Evolutionary conservation across 2,113 vertebrate genomes (phyloP).

Genomic region (Heterocephalus glaber): DNA sequence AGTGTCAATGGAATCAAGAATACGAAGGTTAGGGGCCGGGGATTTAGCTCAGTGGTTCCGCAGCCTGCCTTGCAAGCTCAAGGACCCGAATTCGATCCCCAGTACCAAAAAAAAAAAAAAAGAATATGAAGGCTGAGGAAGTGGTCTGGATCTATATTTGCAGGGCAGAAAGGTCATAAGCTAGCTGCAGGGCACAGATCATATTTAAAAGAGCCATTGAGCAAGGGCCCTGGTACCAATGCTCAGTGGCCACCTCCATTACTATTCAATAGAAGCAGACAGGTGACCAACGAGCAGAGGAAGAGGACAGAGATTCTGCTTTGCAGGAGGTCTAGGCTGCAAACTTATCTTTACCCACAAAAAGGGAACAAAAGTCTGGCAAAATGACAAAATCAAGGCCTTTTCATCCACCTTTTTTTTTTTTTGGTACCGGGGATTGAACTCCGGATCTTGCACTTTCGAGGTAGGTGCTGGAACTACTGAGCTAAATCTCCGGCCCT

Average conservation of each 20-base stretch:
- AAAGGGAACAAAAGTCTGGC: neutral
- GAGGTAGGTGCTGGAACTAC: no score
- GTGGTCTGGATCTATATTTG: neutral
- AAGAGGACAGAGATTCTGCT: neutral
- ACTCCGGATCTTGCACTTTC: no score
- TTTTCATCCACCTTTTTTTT: neutral
- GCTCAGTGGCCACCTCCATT: neutral
- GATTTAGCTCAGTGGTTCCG: no score
- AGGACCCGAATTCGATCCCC: no score
- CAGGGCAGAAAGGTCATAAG: neutral
- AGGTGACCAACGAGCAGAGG: neutral
- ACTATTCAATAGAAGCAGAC: neutral
- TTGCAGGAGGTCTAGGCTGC: neutral
- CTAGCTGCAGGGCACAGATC: neutral
- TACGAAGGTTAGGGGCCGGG: no score
- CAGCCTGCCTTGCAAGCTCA: no score
- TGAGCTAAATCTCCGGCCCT: no score
- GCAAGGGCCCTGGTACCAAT: neutral
- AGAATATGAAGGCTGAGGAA: neutral
- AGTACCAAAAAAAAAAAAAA: no score
- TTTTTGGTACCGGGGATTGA: no score
- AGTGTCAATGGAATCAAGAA: neutral
- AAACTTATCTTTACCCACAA: neutral
- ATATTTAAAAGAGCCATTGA: constrained; percentile 41
- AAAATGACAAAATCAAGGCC: neutral